Percentiles rank a stretch among this genome's conserved stretches.
Evolutionary conservation across 2,888 invertebrate genomes (phyloP).

Genomic region (Sericinus montela): DNA sequence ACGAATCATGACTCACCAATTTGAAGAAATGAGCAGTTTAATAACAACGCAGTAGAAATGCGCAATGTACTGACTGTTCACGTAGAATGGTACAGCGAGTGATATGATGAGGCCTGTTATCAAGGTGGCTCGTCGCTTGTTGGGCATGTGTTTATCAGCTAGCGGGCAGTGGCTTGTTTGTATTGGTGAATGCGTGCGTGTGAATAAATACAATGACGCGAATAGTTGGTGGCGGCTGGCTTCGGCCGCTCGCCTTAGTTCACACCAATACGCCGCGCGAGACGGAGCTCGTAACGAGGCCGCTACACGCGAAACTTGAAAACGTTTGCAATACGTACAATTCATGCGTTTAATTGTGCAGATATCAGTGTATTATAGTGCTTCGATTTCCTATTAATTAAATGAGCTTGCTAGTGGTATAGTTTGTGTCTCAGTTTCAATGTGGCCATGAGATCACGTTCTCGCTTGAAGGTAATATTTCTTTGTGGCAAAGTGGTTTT

Average conservation of each 20-base stretch:
- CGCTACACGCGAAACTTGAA: constrained; percentile 36
- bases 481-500: constrained; percentile 43
- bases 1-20: constrained; percentile 30
- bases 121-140: constrained; percentile 18
- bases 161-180: constrained; percentile 54
- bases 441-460: constrained; percentile 71
- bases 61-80: constrained; percentile 7
- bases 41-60: constrained; percentile 3
- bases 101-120: constrained; percentile 21
- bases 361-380: constrained; percentile 70
- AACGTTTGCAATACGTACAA: constrained; percentile 36
- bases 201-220: constrained; percentile 69
- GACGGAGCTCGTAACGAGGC: constrained; percentile 66
- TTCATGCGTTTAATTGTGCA: constrained; percentile 62
- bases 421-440: constrained; percentile 53
- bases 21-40: constrained; percentile 10
- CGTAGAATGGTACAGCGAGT: constrained; percentile 11
- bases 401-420: constrained; percentile 40
- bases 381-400: constrained; percentile 35
- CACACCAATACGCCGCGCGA: constrained; percentile 51
- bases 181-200: constrained; percentile 69
- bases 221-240: constrained; percentile 58
- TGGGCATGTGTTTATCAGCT: constrained; percentile 33
- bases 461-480: constrained; percentile 59
- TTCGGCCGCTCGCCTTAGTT: constrained; percentile 21